phyloP scores from a whole-genome alignment of 2,797 vertebrate genomes.

The Erethizon dorsatum region DNA sequence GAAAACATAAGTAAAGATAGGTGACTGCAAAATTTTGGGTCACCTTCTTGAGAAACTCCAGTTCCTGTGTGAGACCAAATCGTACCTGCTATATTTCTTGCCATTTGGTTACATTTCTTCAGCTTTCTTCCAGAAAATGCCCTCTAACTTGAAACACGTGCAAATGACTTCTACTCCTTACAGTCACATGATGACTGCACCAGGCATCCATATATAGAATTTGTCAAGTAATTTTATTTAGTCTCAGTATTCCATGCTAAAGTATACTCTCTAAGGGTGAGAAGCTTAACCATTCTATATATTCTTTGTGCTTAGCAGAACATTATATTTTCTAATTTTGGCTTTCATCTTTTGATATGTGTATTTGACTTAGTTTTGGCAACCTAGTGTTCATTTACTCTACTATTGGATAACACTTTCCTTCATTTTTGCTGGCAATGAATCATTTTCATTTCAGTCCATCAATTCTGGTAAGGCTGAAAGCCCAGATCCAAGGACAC shows the following conservation, averaged over 20 bases:
- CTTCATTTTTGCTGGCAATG: not conserved
- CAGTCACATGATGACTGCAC: not conserved
- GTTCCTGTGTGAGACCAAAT: not conserved
- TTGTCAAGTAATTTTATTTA: constrained; percentile 26
- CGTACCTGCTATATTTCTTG: not conserved
- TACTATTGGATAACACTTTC: not conserved
- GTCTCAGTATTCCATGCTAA: not conserved
- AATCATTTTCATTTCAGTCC: not conserved
- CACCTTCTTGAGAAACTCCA: not conserved
- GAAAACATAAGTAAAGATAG: not conserved
- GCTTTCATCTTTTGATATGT: not conserved
- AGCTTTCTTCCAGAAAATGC: not conserved
- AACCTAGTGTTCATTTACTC: not conserved
- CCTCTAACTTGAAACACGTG: not conserved
- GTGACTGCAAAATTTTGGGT: not conserved
- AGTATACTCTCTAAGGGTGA: not conserved
- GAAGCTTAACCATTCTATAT: not conserved
- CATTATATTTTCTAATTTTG: constrained; percentile 1
- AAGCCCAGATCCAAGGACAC: not conserved
- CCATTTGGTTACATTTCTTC: not conserved
- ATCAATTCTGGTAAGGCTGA: not conserved
- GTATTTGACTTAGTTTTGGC: not conserved
- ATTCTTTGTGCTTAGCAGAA: not conserved
- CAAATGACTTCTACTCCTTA: not conserved
- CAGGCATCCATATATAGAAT: not conserved